Percentiles rank a stretch among this genome's conserved stretches.
Conservation (phyloP, 2,888 invertebrate genomes). For the Sipha maydis region DNA sequence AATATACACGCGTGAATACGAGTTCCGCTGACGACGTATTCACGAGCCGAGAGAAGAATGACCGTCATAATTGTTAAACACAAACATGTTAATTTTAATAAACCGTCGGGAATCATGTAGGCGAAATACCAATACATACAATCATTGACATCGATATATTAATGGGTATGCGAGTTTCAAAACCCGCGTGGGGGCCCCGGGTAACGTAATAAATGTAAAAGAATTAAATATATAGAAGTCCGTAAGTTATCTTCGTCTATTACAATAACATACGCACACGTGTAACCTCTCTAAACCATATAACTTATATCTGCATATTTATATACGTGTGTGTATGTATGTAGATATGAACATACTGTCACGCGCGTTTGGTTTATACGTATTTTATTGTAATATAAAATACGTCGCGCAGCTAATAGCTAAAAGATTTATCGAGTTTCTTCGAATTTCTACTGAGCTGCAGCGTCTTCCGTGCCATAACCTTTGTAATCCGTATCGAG, state of each 20-base stretch:
- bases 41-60: neutral
- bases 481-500: too few species aligned
- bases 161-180: constrained; percentile 18
- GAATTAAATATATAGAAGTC: neutral
- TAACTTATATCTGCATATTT: neutral
- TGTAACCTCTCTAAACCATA: neutral
- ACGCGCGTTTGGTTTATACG: too few species aligned
- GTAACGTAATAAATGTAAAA: constrained; percentile 14
- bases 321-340: neutral
- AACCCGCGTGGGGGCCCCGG: neutral
- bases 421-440: too few species aligned
- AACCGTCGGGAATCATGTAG: neutral
- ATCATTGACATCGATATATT: constrained; percentile 35
- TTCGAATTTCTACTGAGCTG: too few species aligned
- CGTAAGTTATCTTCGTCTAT: neutral
- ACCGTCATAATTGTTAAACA: neutral
- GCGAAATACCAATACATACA: constrained; percentile 15
- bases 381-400: too few species aligned
- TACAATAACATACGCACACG: neutral
- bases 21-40: neutral
- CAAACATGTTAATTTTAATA: neutral
- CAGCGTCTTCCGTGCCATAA: too few species aligned
- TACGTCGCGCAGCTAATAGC: too few species aligned
- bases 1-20: too few species aligned
- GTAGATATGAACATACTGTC: neutral